These are phyloP conservation scores for Antennarius striatus DNA, from an alignment of 2,113 vertebrate species.

Conservation along the genomic window DNA sequence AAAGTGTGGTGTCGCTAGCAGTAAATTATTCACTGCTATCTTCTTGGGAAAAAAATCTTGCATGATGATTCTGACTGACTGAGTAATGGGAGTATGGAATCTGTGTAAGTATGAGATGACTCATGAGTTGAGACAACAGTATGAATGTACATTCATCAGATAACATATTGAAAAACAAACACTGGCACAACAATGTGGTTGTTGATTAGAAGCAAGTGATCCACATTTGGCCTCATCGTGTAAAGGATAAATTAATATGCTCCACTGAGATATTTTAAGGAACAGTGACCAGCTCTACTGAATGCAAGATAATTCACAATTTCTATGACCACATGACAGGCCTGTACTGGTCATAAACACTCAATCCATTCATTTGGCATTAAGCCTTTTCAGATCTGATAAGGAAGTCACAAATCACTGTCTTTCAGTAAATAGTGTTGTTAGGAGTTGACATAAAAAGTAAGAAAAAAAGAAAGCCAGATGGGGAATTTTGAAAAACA, in stretches of 20 bases:
- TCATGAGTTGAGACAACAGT: not conserved
- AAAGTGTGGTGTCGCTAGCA: not conserved
- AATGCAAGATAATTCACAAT: slow-evolving; percentile 19
- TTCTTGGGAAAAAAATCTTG: not conserved
- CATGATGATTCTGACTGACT: not conserved
- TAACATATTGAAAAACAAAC: not conserved
- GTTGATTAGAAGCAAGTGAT: not conserved
- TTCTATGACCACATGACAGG: slow-evolving; percentile 27
- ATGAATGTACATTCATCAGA: not conserved
- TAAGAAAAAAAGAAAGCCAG: not conserved
- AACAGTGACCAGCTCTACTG: slow-evolving; percentile 15
- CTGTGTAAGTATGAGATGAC: not conserved
- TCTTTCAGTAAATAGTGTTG: slow-evolving; percentile 1
- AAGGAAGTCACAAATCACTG: not conserved
- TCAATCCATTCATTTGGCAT: slow-evolving; percentile 22
- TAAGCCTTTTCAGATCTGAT: slow-evolving; percentile 6
- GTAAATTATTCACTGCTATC: slow-evolving; percentile 1
- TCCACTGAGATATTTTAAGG: not conserved
- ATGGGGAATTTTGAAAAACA: not conserved
- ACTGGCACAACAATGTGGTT: not conserved
- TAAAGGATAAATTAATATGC: slow-evolving; percentile 20
- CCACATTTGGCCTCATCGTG: not conserved
- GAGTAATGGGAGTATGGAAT: not conserved
- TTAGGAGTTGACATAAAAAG: not conserved
- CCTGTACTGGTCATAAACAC: slow-evolving; percentile 27